phyloP scores from a whole-genome alignment of 2,797 vertebrate species.

The Dendrocincla fuliginosa region DNA sequence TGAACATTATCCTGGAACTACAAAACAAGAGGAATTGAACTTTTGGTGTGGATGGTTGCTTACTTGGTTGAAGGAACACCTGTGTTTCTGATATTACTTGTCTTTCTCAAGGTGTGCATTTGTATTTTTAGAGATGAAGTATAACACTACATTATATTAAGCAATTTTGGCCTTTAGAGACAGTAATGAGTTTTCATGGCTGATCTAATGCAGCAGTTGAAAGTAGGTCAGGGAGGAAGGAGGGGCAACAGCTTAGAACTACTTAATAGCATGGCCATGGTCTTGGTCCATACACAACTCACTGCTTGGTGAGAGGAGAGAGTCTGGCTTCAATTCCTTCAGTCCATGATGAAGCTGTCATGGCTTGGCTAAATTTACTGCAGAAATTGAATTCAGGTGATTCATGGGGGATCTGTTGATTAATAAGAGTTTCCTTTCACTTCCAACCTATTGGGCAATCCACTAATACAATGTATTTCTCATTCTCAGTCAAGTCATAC shows the following conservation, averaged over 20 bases:
- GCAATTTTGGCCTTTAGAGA: not conserved
- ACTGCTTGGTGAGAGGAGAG: not conserved
- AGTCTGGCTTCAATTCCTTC: not conserved
- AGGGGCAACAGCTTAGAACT: not conserved
- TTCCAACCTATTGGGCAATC: not conserved
- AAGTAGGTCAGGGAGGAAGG: not conserved
- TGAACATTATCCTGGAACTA: not conserved
- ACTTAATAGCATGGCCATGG: rapidly evolving
- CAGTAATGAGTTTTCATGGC: not conserved
- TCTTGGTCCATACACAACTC: not conserved
- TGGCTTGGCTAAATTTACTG: not conserved
- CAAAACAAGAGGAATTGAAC: not conserved
- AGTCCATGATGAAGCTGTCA: not conserved
- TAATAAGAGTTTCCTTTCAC: not conserved
- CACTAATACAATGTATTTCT: not conserved
- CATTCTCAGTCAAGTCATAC: not conserved
- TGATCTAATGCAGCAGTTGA: not conserved
- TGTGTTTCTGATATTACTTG: not conserved
- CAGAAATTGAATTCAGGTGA: not conserved
- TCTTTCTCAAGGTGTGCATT: not conserved
- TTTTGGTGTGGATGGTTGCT: not conserved
- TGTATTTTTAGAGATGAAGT: not conserved
- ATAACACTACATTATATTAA: not conserved
- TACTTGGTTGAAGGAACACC: not conserved
- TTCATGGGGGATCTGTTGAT: not conserved